Evolutionary conservation across 2,113 vertebrate species (phyloP).

Genomic region (Nesoenas mayeri): DNA sequence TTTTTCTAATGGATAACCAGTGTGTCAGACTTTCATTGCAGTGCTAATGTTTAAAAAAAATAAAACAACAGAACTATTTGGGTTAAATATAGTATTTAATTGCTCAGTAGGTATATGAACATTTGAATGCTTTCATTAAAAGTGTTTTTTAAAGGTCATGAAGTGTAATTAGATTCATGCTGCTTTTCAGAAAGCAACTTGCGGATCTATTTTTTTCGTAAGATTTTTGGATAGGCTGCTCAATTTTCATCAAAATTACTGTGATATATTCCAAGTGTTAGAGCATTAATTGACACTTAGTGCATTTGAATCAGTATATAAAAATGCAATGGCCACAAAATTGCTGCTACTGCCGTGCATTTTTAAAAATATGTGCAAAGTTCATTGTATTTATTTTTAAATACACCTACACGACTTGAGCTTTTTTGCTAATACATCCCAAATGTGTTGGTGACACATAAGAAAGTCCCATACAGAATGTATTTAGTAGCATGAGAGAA

Average conservation of each 20-base stretch:
- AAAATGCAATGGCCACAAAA: not conserved
- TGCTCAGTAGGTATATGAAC: not conserved
- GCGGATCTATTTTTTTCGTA: not conserved
- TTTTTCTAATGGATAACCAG: constrained; percentile 59
- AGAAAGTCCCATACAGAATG: not conserved
- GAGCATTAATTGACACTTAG: not conserved
- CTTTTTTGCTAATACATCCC: not conserved
- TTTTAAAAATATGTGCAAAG: not conserved
- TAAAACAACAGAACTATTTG: not conserved
- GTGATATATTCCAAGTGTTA: not conserved
- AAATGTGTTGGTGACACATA: not conserved
- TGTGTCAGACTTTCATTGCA: not conserved
- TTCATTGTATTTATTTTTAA: not conserved
- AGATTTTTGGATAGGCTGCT: not conserved
- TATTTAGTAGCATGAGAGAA: not conserved
- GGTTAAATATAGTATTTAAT: constrained; percentile 2
- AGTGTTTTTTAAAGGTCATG: not conserved
- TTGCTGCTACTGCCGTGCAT: not conserved
- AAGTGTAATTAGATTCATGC: not conserved
- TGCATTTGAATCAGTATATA: not conserved
- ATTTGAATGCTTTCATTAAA: constrained; percentile 25
- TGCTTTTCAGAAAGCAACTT: constrained; percentile 2
- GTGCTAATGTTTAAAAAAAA: not conserved
- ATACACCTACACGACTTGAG: not conserved
- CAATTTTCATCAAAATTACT: not conserved